Base-by-base conservation (phyloP, 2,888 invertebrate genomes). In the Cosmorhoe ocellata region DNA sequence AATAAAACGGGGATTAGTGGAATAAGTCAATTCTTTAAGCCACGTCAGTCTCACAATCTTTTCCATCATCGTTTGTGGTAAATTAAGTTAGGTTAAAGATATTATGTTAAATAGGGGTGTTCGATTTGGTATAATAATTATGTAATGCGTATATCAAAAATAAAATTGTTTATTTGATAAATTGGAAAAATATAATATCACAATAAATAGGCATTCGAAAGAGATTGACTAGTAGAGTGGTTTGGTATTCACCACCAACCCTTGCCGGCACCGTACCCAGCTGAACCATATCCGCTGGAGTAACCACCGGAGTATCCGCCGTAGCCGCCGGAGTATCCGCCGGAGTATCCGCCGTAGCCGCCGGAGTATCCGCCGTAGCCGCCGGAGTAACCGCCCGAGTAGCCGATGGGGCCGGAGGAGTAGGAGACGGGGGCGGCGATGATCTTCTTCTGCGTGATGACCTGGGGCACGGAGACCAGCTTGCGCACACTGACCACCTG, bases 401-500 rank as follows among this genome's bases (percentile, higher is more conserved):
- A 58, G 27, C 49, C 37, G 32, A 37, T n/a, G 18, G 5, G 43
- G 47, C 34, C 44, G 32, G 30, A 24, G 33, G 51, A 45, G 45
- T 45, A 51, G 28, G 45, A 40, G 26, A 45, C 32, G 6, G 30
- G 63, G 22, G 54, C 34, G 46, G 61, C 56, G 49, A 66, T 42
- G 41, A 59, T 51, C 48, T 47, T 62, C 48, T 54, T 65, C 45
- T 62, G 57, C 5, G 66, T 58, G 51, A 66, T 32, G 28, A 66
- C 50, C 48, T 62, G 60, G 12, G 66, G 66, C 40, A 62, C 65
- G 31, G 66, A 53, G 51, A 66, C 59, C 50, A 63, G 32, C 61
- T 62, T 66, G 43, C 62, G 63, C 48, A 65, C 73, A 43, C 50
- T 53, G 51, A 73, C 62, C 40, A 70, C 66, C 43, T 68, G 66